Conservation (phyloP, 30 jellyfish, hydroid and myxozoan genomes). For the Catostylus mosaicus region DNA sequence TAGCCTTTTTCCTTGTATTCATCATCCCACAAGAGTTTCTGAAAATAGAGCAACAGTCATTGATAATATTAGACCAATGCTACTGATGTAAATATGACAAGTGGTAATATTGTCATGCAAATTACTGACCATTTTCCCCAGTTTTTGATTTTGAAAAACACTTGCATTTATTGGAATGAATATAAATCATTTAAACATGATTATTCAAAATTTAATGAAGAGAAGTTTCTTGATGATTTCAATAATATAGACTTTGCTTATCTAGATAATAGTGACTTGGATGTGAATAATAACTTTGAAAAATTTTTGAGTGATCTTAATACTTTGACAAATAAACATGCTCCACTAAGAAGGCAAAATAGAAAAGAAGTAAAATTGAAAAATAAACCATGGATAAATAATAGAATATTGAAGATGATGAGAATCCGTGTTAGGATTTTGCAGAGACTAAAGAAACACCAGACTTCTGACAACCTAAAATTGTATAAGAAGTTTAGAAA, state of each 20-base stretch:
- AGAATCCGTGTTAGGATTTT: constrained; percentile 12
- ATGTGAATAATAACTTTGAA: constrained; percentile 19
- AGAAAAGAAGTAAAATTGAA: constrained; percentile 46
- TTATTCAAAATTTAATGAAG: constrained; percentile 24
- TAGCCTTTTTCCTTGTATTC: constrained; percentile 1
- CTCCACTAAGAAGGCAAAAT: constrained; percentile 34
- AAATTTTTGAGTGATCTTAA: constrained; percentile 15
- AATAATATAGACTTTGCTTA: constrained; percentile 49
- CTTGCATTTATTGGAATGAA: constrained; percentile 24
- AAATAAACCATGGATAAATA: too few species aligned
- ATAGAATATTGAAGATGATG: constrained; percentile 43
- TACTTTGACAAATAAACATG: constrained; percentile 52
- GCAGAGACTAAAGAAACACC: constrained; percentile 16
- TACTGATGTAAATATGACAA: not conserved
- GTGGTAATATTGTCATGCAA: constrained; percentile 2
- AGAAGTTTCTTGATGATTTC: constrained; percentile 43
- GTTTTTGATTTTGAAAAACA: constrained; percentile 33
- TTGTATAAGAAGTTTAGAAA: constrained; percentile 44
- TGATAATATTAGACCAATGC: not conserved
- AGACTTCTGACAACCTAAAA: constrained; percentile 41
- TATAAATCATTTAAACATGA: constrained; percentile 40
- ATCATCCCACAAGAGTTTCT: constrained; percentile 1
- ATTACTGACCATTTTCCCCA: constrained; percentile 13
- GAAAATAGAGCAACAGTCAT: not conserved
- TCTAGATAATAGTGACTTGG: constrained; percentile 46